These are phyloP conservation scores for Amaurobius ferox DNA, from an alignment of 2,888 invertebrate genomes.

Conservation along the genomic window DNA sequence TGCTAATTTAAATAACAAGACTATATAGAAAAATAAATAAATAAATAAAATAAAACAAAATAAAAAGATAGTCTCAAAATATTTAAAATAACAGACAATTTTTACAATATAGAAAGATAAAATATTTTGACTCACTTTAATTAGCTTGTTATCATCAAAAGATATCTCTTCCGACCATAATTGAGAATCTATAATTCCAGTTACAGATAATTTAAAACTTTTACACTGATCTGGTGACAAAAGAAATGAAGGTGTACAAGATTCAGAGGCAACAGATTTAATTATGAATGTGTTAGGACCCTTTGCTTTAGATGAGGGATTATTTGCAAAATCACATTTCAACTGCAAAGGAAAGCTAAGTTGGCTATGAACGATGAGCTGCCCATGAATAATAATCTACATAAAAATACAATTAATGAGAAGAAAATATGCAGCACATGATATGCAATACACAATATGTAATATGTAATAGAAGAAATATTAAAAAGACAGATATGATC, in stretches of 20 bases:
- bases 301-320: not conserved
- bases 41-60: too few species aligned
- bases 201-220: conserved; percentile 32
- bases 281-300: conserved; percentile 1
- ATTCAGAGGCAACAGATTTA: conserved; percentile 38
- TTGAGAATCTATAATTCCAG: conserved; percentile 38
- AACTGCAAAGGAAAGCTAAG: conserved; percentile 55
- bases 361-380: conserved; percentile 42
- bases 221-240: conserved; percentile 34
- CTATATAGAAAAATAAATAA: too few species aligned
- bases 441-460: too few species aligned
- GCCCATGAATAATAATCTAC: conserved; percentile 62
- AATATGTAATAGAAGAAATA: too few species aligned
- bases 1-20: too few species aligned
- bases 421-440: too few species aligned
- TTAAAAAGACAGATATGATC: too few species aligned
- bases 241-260: conserved; percentile 37
- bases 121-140: conserved; percentile 43
- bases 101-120: too few species aligned
- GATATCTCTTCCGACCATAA: conserved; percentile 50
- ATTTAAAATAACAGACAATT: too few species aligned
- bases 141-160: conserved; percentile 33
- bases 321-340: conserved; percentile 27
- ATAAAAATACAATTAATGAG: not conserved
- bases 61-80: too few species aligned